These are phyloP conservation scores for Molanna angustata DNA, from an alignment of 2,888 invertebrate species.

Conservation along the genomic window DNA sequence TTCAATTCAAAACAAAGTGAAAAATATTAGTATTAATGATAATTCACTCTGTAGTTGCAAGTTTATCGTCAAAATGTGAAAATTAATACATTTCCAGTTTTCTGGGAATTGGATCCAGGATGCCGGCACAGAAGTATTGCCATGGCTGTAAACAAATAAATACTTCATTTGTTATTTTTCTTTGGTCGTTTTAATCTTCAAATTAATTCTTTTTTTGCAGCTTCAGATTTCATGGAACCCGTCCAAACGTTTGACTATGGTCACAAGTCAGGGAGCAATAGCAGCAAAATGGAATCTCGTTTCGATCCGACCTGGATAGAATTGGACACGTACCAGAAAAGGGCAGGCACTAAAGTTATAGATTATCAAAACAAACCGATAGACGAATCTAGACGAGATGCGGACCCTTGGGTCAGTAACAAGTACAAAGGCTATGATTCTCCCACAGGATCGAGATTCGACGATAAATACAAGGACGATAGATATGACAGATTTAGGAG, in stretches of 20 bases:
- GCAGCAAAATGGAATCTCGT: neutral
- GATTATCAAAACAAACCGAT: constrained; percentile 26
- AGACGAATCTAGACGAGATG: constrained; percentile 31
- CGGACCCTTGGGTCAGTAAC: too few relatives aligned
- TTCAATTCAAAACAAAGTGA: neutral
- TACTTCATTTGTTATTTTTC: too few relatives aligned
- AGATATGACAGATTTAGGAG: constrained; percentile 33
- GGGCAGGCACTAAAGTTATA: constrained; percentile 16
- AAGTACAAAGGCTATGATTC: constrained; percentile 29
- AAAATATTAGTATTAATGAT: neutral
- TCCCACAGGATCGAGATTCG: constrained; percentile 24
- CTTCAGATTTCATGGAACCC: constrained; percentile 59
- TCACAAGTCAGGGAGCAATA: constrained; percentile 51
- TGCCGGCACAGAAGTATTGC: too few relatives aligned
- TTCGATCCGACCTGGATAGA: constrained; percentile 14
- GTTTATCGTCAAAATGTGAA: too few relatives aligned
- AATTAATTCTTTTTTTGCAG: too few relatives aligned
- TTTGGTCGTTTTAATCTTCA: too few relatives aligned
- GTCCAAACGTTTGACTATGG: constrained; percentile 70
- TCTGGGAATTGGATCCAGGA: too few relatives aligned
- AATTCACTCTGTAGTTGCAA: too few relatives aligned
- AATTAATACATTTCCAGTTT: too few relatives aligned
- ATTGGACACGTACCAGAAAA: constrained; percentile 14
- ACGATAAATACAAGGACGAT: constrained; percentile 37
- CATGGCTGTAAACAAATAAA: too few relatives aligned